Evolutionary conservation across 2,113 vertebrate genomes (phyloP).

Genomic region (Sylvietta virens): DNA sequence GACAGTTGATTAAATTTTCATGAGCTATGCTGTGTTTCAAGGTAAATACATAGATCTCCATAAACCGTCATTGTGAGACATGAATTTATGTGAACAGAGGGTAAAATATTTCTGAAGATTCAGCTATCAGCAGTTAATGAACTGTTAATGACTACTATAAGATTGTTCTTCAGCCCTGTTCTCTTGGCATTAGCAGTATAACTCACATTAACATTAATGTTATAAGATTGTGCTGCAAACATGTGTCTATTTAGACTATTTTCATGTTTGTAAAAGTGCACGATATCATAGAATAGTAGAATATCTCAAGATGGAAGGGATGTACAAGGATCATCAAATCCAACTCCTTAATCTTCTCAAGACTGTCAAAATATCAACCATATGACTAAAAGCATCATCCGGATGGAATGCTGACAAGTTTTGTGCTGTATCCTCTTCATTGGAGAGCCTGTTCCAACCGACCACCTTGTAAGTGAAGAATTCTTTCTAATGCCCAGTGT

Average conservation of each 20-base stretch:
- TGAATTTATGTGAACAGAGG: background rate
- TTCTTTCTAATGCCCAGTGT: background rate
- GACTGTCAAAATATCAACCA: background rate
- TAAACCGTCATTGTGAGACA: background rate
- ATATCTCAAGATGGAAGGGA: background rate
- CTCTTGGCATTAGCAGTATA: background rate
- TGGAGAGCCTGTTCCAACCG: fast-evolving
- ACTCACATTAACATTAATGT: background rate
- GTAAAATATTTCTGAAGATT: background rate
- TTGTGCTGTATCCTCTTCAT: background rate
- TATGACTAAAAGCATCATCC: background rate
- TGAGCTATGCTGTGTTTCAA: background rate
- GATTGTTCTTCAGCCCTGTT: background rate
- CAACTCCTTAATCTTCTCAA: fast-evolving
- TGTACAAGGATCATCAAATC: background rate
- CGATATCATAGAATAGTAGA: background rate
- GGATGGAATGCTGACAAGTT: background rate
- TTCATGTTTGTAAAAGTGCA: background rate
- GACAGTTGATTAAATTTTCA: background rate
- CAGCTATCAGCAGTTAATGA: background rate
- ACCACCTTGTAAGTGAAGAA: background rate
- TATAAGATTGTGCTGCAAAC: background rate
- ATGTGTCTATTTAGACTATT: background rate
- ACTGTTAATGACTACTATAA: background rate
- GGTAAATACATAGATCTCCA: background rate